Evolutionary conservation across 2,888 invertebrate genomes (phyloP).

Genomic region (Mimas tiliae): DNA sequence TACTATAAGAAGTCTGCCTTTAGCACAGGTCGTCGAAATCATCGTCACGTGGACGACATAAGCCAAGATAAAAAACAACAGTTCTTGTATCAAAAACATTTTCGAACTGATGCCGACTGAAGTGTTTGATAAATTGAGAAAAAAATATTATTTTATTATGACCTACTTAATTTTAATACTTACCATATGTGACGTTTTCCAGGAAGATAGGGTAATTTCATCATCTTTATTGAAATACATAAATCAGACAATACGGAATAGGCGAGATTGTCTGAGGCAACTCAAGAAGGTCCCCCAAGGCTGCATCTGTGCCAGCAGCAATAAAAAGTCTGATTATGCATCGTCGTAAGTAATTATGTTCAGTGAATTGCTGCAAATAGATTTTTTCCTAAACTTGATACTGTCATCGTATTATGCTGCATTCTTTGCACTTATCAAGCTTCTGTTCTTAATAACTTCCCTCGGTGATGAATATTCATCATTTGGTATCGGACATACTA

Average conservation of each 20-base stretch:
- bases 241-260: constrained; percentile 38
- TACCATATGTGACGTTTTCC: background rate
- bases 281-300: constrained; percentile 34
- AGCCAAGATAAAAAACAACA: background rate
- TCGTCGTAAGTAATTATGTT: constrained; percentile 40
- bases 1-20: no score
- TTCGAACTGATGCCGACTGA: no score
- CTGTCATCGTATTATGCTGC: no score
- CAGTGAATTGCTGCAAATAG: background rate
- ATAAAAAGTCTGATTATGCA: constrained; percentile 32
- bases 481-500: no score
- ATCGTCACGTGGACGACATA: background rate
- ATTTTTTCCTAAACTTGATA: no score
- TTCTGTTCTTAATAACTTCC: no score
- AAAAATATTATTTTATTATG: background rate
- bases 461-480: no score
- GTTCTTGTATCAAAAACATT: no score
- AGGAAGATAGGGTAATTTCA: constrained; percentile 14
- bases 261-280: constrained; percentile 32
- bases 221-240: constrained; percentile 34
- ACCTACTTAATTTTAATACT: no score
- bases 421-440: no score
- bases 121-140: no score
- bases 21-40: no score
- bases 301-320: constrained; percentile 41